These are phyloP conservation scores for Spermophilus dauricus DNA, from an alignment of 2,113 vertebrate genomes.

Conservation along the genomic window DNA sequence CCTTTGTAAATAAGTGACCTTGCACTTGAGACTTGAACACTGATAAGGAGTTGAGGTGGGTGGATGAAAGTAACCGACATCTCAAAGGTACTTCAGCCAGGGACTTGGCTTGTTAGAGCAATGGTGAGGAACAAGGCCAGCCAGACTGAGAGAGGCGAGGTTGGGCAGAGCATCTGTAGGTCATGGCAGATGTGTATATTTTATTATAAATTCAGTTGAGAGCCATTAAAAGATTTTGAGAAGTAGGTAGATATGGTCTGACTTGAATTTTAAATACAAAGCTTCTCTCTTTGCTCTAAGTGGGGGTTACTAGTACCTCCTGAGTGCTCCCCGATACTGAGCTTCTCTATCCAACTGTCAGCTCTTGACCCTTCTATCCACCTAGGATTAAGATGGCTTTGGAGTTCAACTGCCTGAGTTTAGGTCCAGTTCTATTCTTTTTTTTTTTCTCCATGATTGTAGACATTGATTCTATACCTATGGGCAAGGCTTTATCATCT, in stretches of 20 bases:
- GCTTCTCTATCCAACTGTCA: not conserved
- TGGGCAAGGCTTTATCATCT: constrained; percentile 30
- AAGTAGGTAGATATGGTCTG: not conserved
- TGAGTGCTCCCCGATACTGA: not conserved
- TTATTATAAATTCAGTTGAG: not conserved
- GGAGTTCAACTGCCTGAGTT: not conserved
- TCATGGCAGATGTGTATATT: not conserved
- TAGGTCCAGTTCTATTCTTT: not conserved
- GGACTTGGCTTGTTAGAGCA: not conserved
- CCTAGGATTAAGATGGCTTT: not conserved
- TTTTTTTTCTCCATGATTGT: not conserved
- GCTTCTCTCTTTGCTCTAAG: not conserved
- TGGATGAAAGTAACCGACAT: not conserved
- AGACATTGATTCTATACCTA: not conserved
- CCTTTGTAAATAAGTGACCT: not conserved
- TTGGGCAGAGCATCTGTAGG: not conserved
- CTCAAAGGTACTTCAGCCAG: not conserved
- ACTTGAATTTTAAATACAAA: constrained; percentile 17
- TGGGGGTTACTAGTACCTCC: not conserved
- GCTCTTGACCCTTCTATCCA: not conserved
- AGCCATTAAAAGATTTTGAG: not conserved
- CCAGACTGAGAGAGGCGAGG: not conserved
- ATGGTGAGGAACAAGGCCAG: not conserved
- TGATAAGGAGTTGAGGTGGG: not conserved
- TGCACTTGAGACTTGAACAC: not conserved